Base-by-base conservation (phyloP, 2,113 vertebrate species). In the Sphaerodactylus townsendi region DNA sequence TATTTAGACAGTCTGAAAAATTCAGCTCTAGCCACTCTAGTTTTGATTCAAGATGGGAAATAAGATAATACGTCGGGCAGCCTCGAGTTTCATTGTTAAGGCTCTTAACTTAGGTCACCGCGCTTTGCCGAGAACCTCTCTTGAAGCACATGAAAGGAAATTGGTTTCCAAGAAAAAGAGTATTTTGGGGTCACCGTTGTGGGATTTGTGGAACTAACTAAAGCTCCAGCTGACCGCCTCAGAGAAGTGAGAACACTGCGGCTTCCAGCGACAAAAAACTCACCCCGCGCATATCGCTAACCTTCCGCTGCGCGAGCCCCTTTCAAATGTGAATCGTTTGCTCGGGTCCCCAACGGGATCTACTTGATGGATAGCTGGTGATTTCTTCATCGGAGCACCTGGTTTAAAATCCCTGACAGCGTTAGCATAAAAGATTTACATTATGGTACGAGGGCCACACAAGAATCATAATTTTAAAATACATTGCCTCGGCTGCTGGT, bases 341-440 rank as follows among this genome's bases (percentile, higher is more conserved):
- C 91, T 91, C 1, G 6, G 93, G 92, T 96, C 94, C 95, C 94
- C 93, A 91, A 90, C 93, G 93, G 94, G 91, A 90, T 82, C 84
- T 79, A 37, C 78, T 92, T 97, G 96, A 97, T 95, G 94, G 95
- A 96, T 96, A 92, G 94, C 83, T 87, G 95, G 94, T 94, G 94
- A 94, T 95, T 97, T 95, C 94, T 92, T 90, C 95, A 94, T 91
- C 94, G 90, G 95, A 94, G 91, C 96, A 96, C 95, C 92, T 93
- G 85, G 95, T 92, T 94, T 95, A 93, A 96, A 95, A 92, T 95
- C 94, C 95, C 93, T 96, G 96, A 96, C 95, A 96, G 96, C 83
- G 90, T 96, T 96, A 96, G 96, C 96, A 96, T 96, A 95, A 96
- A 96, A 96, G 96, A 97, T 97, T 97, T 97, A 97, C 96, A 96